Evolutionary conservation across 2,113 vertebrate species (phyloP), one percentile per base, ranked within the genome.

Genomic region (Prinia subflava): DNA sequence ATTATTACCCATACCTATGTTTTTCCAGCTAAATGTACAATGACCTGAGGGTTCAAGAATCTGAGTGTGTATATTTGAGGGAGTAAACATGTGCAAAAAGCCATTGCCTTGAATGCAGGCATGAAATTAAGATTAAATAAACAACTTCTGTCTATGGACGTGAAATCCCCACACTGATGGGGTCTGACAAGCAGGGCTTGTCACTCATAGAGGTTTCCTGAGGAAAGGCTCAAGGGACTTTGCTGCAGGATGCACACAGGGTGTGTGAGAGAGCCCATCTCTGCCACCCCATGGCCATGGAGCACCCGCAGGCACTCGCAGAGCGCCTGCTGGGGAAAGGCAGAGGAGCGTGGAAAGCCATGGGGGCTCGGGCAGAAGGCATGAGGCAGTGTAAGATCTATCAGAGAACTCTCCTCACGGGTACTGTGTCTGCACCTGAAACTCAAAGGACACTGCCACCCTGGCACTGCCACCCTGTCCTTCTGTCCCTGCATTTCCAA

Each of bases 41-140:
- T 30, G 67, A 77, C 50, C 46, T 46, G 55, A 76, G 24, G 44
- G 88, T 35, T 62, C 11, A 37, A 62, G 62, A 56, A 41, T 35
- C 37, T 93, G 90, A 55, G 27, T 0, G 0, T 77, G 88, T 47
- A 88, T 93, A 20, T 41, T 42, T 53, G 10, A 86, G n/a, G 0
- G 0, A 89, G 33, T 23, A 59, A 86, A 83, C 12, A 41, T 28
- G 31, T 17, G 17, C 39, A 74, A n/a, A 46, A 88, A 93, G 31
- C 11, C 46, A 80, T 55, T 63, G 28, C 39, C 42, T 86, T 57
- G 67, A 86, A 93, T 67, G n/a, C 20, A 74, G 67, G 59, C 46
- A 46, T 15, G 11, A 57, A 90, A 77, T 94, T 65, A 46, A 44
- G 41, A 83, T 64, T 68, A 88, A 91, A 93, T 37, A 82, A 84